Percentiles rank a stretch among this genome's conserved stretches.
phyloP scores from a whole-genome alignment of 2,888 invertebrate genomes.

The Diarsia brunnea region DNA sequence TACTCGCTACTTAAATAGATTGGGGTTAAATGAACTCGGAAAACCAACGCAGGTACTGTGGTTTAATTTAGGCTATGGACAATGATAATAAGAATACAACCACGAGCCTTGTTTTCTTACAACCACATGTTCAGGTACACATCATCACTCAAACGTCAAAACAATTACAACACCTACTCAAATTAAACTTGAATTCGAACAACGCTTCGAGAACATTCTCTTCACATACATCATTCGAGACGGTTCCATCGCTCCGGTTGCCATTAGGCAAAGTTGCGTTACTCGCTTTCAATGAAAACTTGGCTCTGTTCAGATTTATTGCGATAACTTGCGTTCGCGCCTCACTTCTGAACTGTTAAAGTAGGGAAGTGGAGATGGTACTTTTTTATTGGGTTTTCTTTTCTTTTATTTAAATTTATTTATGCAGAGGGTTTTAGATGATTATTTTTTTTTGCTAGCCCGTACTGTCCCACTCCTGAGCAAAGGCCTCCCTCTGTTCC shows the following conservation, averaged over 20 bases:
- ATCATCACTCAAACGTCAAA: slow-evolving; percentile 22
- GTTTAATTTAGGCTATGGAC: no score
- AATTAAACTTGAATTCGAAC: slow-evolving; percentile 50
- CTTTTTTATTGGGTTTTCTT: slow-evolving; percentile 10
- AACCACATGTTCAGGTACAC: not conserved
- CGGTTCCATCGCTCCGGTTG: slow-evolving; percentile 72
- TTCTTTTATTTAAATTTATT: slow-evolving; percentile 8
- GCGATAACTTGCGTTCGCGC: slow-evolving; percentile 72
- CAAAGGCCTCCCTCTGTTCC: no score
- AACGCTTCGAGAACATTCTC: slow-evolving; percentile 36
- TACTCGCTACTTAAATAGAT: no score
- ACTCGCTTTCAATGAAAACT: slow-evolving; percentile 78
- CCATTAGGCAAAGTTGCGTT: slow-evolving; percentile 77
- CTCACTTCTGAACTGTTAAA: slow-evolving; percentile 50
- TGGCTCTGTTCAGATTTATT: slow-evolving; percentile 77
- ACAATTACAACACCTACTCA: slow-evolving; percentile 46
- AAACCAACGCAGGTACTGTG: no score
- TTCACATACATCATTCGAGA: slow-evolving; percentile 69
- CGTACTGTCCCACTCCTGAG: no score
- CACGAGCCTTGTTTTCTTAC: no score
- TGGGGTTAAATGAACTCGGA: no score
- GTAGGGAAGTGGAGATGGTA: slow-evolving; percentile 44
- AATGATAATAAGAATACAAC: no score
- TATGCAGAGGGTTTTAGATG: no score
- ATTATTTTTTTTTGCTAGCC: no score